phyloP scores from a whole-genome alignment of 2,888 invertebrate species.

The Hylaea fasciaria region DNA sequence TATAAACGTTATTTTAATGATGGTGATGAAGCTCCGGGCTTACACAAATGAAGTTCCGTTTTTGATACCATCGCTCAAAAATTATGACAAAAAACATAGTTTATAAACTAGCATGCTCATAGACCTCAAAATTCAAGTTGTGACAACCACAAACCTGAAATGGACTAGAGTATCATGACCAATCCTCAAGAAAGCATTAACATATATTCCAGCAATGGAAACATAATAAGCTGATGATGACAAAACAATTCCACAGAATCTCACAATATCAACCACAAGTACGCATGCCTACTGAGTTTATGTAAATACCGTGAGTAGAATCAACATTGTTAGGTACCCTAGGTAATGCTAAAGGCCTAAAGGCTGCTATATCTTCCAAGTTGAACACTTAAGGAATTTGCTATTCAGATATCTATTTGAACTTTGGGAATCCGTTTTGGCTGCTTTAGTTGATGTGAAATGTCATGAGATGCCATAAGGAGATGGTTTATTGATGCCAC shows the following conservation, averaged over 20 bases:
- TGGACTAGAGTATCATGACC: too few species aligned
- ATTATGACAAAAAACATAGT: too few species aligned
- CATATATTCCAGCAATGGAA: too few species aligned
- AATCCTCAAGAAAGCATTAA: too few species aligned
- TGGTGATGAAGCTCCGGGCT: too few species aligned
- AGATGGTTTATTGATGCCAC: constrained; percentile 31
- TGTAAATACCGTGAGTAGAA: constrained; percentile 50
- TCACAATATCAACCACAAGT: not conserved
- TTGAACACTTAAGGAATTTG: constrained; percentile 44
- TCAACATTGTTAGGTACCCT: constrained; percentile 51
- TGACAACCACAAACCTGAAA: too few species aligned
- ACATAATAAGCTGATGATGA: not conserved
- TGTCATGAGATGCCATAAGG: constrained; percentile 29
- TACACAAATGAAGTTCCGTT: too few species aligned
- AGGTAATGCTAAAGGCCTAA: constrained; percentile 33
- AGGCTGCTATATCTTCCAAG: constrained; percentile 39
- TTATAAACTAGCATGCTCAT: too few species aligned
- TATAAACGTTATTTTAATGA: too few species aligned
- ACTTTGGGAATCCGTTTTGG: constrained; percentile 46
- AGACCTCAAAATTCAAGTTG: too few species aligned
- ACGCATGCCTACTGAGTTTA: constrained; percentile 40
- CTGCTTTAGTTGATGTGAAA: constrained; percentile 30
- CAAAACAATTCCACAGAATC: not conserved
- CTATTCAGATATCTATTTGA: constrained; percentile 49
- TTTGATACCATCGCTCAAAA: too few species aligned